Conservation (phyloP, 2,888 invertebrate species). For the Tineola bisselliella region DNA sequence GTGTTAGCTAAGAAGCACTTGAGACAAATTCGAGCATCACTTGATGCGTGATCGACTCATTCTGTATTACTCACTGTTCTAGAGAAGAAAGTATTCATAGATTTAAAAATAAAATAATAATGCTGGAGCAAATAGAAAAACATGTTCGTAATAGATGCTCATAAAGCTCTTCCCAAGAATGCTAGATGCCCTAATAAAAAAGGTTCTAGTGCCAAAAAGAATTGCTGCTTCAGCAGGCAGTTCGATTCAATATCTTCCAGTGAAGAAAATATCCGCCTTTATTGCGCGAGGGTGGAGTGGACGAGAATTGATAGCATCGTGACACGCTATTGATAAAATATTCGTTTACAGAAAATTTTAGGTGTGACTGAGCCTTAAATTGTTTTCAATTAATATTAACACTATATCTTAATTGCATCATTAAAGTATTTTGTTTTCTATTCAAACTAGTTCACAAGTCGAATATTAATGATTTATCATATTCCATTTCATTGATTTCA, state of each 20-base stretch:
- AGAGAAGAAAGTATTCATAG: no score
- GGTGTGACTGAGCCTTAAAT: neutral
- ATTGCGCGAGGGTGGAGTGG: slow-evolving; percentile 12
- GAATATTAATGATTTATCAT: neutral
- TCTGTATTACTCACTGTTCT: neutral
- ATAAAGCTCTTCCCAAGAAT: neutral
- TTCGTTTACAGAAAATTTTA: neutral
- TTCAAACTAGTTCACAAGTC: neutral
- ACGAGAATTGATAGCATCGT: slow-evolving; percentile 1
- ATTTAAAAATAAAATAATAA: neutral
- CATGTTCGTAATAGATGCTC: neutral
- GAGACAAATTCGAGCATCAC: slow-evolving; percentile 30
- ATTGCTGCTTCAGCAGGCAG: slow-evolving; percentile 3
- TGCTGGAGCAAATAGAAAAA: neutral
- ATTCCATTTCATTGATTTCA: neutral
- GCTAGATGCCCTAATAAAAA: slow-evolving; percentile 3
- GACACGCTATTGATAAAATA: slow-evolving; percentile 6
- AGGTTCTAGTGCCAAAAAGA: slow-evolving; percentile 6
- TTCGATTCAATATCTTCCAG: slow-evolving; percentile 9
- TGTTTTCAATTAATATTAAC: neutral
- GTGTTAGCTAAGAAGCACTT: slow-evolving; percentile 38
- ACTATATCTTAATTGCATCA: no score
- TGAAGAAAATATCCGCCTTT: neutral
- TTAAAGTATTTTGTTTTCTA: neutral
- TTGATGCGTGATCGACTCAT: slow-evolving; percentile 17